These are phyloP conservation scores for Drosophila greeni DNA, from an alignment of 2,888 invertebrate genomes.

Conservation along the genomic window DNA sequence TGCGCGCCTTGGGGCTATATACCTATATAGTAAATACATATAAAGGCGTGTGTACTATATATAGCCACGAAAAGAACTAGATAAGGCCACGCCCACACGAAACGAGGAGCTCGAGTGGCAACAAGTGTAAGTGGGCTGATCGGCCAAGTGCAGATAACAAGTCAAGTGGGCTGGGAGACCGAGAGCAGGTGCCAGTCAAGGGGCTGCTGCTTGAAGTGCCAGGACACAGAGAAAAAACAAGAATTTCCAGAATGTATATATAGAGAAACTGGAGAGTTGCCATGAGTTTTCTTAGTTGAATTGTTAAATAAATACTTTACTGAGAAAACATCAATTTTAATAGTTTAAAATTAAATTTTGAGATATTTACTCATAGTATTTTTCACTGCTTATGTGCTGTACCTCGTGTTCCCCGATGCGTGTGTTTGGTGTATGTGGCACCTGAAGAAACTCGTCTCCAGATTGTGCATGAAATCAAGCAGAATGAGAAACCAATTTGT, in stretches of 20 bases:
- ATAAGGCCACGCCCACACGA: constrained; percentile 31
- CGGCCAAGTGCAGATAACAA: constrained; percentile 70
- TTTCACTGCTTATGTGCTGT: background rate
- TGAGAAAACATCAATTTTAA: fast-evolving
- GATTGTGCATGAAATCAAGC: constrained; percentile 70
- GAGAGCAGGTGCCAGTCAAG: constrained; percentile 30
- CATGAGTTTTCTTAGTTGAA: background rate
- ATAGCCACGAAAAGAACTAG: background rate
- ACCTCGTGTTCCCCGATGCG: background rate
- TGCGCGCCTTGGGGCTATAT: constrained; percentile 22
- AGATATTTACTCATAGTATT: background rate
- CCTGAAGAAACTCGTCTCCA: constrained; percentile 56
- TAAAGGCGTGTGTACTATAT: background rate
- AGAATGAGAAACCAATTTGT: constrained; percentile 69
- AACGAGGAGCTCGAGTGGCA: constrained; percentile 52
- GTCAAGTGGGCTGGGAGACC: constrained; percentile 59
- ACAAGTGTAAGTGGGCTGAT: constrained; percentile 71
- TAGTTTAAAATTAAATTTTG: background rate
- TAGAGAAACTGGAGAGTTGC: background rate
- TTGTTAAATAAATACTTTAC: background rate
- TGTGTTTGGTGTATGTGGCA: constrained; percentile 34
- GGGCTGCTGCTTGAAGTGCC: constrained; percentile 3
- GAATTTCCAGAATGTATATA: background rate
- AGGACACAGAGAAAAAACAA: constrained; percentile 3
- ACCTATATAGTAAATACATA: background rate